Evolutionary conservation across 2,113 vertebrate species (phyloP).

Genomic region (Danionella cerebrum): DNA sequence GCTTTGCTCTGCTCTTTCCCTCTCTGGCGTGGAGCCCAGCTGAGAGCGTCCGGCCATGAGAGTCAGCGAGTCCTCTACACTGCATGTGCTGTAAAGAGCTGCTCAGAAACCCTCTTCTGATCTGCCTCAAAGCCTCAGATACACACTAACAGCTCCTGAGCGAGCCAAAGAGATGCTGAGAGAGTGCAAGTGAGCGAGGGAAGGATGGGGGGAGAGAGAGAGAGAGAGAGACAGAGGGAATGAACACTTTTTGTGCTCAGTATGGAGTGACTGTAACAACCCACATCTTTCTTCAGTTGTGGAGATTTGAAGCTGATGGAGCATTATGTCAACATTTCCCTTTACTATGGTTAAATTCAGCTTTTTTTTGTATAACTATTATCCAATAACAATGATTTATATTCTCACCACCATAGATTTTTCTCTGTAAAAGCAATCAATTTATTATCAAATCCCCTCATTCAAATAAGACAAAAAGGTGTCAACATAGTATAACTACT

Average conservation of each 20-base stretch:
- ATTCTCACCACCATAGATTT: too few relatives aligned
- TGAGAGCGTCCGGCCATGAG: slow-evolving; percentile 18
- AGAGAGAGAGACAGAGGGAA: neutral
- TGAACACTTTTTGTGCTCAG: neutral
- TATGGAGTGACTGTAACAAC: slow-evolving; percentile 14
- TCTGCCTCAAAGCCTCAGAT: slow-evolving; percentile 64
- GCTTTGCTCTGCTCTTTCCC: neutral
- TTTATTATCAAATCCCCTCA: too few relatives aligned
- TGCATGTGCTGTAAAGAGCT: slow-evolving; percentile 49
- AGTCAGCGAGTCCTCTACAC: slow-evolving; percentile 42
- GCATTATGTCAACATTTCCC: neutral
- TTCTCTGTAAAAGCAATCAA: too few relatives aligned
- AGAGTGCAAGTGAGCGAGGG: neutral
- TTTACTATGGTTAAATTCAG: too few relatives aligned
- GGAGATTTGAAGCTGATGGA: neutral
- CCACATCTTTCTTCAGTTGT: neutral
- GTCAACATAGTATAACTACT: too few relatives aligned
- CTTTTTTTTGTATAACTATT: too few relatives aligned
- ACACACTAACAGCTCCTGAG: slow-evolving; percentile 59
- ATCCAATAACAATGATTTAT: too few relatives aligned
- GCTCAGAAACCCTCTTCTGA: slow-evolving; percentile 53
- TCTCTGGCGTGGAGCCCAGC: neutral
- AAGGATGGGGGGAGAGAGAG: slow-evolving; percentile 42
- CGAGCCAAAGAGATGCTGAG: slow-evolving; percentile 18
- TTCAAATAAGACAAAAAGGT: too few relatives aligned